phyloP scores from a whole-genome alignment of 1,140 invertebrate genomes.

The Battus philenor region DNA sequence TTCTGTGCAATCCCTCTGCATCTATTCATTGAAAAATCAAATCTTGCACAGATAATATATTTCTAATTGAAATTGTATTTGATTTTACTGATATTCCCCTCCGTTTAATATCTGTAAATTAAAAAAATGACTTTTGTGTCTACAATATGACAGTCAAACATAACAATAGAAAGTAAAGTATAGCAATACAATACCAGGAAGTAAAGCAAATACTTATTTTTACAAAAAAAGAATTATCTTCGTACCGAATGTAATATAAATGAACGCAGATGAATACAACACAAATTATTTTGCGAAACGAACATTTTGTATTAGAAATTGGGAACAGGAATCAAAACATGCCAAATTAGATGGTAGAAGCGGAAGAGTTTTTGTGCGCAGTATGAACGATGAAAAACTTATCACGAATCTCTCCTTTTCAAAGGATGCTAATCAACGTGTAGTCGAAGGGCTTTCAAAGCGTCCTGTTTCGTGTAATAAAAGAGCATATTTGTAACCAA shows the following conservation, averaged over 20 bases:
- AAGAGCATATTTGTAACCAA: constrained; percentile 12
- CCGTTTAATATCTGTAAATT: too few species aligned
- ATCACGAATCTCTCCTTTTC: constrained; percentile 5
- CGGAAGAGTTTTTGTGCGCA: constrained; percentile 3
- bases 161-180: neutral
- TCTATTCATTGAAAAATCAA: too few species aligned
- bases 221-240: neutral
- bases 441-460: constrained; percentile 11
- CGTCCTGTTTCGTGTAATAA: constrained; percentile 7
- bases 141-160: too few species aligned
- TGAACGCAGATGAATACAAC: neutral
- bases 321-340: neutral
- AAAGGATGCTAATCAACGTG: constrained; percentile 12
- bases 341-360: constrained; percentile 9
- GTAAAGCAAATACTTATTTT: neutral
- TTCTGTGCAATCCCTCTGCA: too few species aligned
- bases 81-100: too few species aligned
- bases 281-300: neutral
- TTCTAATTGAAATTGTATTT: too few species aligned
- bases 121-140: too few species aligned
- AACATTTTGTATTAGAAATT: neutral
- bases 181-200: neutral
- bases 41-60: too few species aligned
- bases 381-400: constrained; percentile 6
- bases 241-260: neutral